phyloP scores from a whole-genome alignment of 2,888 invertebrate genomes.

The Eupithecia exiguata region DNA sequence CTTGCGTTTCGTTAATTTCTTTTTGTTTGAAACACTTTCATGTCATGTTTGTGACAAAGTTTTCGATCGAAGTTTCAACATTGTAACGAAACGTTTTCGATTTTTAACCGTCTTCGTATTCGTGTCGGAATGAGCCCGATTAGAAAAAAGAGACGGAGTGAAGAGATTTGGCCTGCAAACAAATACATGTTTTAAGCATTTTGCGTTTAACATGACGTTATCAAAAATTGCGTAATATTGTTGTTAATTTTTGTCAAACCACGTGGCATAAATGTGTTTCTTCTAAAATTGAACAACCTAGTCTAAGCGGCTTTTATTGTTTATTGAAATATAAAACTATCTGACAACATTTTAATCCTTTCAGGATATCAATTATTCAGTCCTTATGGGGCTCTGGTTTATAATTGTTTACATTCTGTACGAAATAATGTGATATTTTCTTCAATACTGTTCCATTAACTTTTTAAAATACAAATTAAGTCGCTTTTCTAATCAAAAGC shows the following conservation, averaged over 20 bases:
- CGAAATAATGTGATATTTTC: background rate
- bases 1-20: background rate
- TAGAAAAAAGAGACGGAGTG: background rate
- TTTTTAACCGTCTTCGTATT: no score
- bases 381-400: background rate
- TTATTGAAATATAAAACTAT: background rate
- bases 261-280: conserved; percentile 12
- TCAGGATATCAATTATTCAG: background rate
- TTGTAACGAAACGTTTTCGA: background rate
- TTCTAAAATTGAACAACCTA: background rate
- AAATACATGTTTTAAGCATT: no score
- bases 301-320: background rate
- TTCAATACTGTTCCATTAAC: background rate
- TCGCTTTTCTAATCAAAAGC: background rate
- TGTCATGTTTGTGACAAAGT: conserved; percentile 1
- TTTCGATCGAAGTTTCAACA: background rate
- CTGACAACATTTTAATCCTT: background rate
- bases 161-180: no score
- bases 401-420: conserved; percentile 2
- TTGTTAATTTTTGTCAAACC: background rate
- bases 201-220: background rate
- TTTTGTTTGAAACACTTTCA: conserved; percentile 13
- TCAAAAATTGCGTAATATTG: background rate
- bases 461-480: background rate
- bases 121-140: background rate